These are phyloP conservation scores for Colletes gigas DNA, from an alignment of 1,140 invertebrate species.

Conservation along the genomic window DNA sequence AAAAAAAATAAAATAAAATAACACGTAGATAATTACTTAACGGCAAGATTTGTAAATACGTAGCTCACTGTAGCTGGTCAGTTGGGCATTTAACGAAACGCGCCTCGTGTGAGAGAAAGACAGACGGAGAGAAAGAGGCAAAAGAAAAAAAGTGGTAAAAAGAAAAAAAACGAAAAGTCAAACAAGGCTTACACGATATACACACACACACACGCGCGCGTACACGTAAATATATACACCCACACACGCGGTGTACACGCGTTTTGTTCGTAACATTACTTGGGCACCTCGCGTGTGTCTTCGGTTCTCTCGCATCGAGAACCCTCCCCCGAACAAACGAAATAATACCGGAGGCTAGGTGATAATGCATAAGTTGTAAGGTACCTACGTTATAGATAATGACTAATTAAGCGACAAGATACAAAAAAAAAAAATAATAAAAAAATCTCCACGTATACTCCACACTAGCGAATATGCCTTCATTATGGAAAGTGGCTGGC, in stretches of 20 bases:
- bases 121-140: conserved; percentile 12
- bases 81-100: conserved; percentile 68
- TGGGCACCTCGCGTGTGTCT: neutral
- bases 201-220: neutral
- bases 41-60: conserved; percentile 68
- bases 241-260: neutral
- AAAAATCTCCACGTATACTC: conserved; percentile 68
- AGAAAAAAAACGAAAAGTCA: conserved; percentile 31
- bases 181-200: conserved; percentile 10
- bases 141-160: conserved; percentile 3
- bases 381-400: conserved; percentile 69
- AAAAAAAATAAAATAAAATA: conserved; percentile 44
- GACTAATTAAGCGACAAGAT: conserved; percentile 67
- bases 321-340: neutral
- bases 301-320: neutral
- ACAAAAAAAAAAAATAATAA: conserved; percentile 61
- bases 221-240: neutral
- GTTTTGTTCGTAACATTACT: neutral
- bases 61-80: conserved; percentile 73
- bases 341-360: conserved; percentile 64
- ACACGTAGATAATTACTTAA: conserved; percentile 44
- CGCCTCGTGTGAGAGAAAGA: neutral
- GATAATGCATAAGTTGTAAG: conserved; percentile 71
- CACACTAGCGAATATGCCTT: conserved; percentile 75
- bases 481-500: conserved; percentile 73